A percentile compares a stretch with the other conserved stretches of the same genome.
These are phyloP conservation scores for Cerastis leucographa DNA, from an alignment of 2,888 invertebrate genomes.

Conservation along the genomic window DNA sequence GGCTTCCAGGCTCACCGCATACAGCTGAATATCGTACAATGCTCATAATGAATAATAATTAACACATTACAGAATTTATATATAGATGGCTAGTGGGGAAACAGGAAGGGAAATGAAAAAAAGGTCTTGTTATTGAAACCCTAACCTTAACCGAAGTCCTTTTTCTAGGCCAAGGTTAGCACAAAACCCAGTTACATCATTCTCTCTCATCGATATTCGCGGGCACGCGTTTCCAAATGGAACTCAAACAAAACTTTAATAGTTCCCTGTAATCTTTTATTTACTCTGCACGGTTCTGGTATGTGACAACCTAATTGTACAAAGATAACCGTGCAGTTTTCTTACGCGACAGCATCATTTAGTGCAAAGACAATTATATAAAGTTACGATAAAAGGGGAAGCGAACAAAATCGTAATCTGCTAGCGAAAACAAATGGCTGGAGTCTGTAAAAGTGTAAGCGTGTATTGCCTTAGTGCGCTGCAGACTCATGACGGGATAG, in stretches of 20 bases:
- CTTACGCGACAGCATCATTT: neutral
- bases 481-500: neutral
- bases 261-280: conserved; percentile 8
- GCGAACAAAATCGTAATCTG: neutral
- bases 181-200: neutral
- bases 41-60: too few relatives aligned
- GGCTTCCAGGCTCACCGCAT: too few relatives aligned
- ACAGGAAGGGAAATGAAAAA: neutral
- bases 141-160: too few relatives aligned
- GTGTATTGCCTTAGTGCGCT: neutral
- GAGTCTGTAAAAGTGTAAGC: neutral
- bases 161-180: conserved; percentile 10
- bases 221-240: conserved; percentile 28
- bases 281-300: neutral
- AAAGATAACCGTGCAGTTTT: neutral
- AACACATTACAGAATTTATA: neutral
- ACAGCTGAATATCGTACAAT: too few relatives aligned
- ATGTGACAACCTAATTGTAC: neutral
- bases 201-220: conserved; percentile 47
- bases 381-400: neutral
- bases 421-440: neutral
- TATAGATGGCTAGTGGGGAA: neutral
- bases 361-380: neutral
- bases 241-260: conserved; percentile 37
- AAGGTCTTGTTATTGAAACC: neutral